A percentile compares a stretch with the other conserved stretches of the same genome.
Conservation (phyloP, 2,888 invertebrate species). For the Ctenicera cuprea region DNA sequence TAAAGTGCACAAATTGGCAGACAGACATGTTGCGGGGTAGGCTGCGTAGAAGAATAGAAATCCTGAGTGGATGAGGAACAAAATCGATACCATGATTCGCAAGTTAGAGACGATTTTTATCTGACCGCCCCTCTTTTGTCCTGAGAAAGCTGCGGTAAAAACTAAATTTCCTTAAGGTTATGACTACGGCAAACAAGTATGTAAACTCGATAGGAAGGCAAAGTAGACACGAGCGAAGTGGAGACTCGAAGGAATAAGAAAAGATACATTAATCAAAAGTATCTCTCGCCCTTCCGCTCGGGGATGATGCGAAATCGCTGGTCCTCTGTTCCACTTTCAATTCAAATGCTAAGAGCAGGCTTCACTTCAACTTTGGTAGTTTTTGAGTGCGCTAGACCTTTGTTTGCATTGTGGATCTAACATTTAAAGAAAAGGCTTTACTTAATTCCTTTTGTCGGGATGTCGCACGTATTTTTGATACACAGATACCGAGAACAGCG, state of each 20-base stretch:
- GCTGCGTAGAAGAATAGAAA: constrained; percentile 16
- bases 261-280: constrained; percentile 62
- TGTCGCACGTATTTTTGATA: constrained; percentile 11
- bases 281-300: constrained; percentile 55
- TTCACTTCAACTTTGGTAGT: constrained; percentile 41
- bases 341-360: constrained; percentile 54
- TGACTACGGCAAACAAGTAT: constrained; percentile 43
- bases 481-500: not conserved
- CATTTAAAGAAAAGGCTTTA: constrained; percentile 25
- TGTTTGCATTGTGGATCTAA: constrained; percentile 37
- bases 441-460: constrained; percentile 22
- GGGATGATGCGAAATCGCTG: constrained; percentile 58
- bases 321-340: constrained; percentile 55
- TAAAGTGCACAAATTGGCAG: constrained; percentile 22
- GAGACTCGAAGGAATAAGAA: constrained; percentile 58
- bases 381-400: constrained; percentile 40
- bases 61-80: not conserved
- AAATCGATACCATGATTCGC: constrained; percentile 33
- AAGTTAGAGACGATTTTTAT: constrained; percentile 33
- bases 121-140: constrained; percentile 32
- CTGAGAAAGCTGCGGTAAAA: constrained; percentile 28
- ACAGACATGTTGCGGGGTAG: constrained; percentile 8
- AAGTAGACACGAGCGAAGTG: constrained; percentile 56
- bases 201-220: constrained; percentile 48
- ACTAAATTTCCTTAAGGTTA: constrained; percentile 39